These are phyloP conservation scores for Urocitellus parryii DNA, from an alignment of 2,113 vertebrate species.

Conservation along the genomic window DNA sequence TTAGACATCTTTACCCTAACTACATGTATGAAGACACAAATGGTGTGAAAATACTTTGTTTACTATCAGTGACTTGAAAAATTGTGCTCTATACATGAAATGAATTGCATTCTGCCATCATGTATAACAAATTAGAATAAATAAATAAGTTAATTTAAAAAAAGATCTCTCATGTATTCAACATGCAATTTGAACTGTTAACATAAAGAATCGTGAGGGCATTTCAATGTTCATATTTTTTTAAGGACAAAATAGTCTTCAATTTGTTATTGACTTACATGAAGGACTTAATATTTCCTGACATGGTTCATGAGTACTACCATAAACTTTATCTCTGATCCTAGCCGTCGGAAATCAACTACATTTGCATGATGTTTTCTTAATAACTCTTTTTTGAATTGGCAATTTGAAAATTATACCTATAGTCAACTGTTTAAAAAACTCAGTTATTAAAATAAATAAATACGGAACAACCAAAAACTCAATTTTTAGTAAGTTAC, in stretches of 20 bases:
- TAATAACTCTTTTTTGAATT: constrained; percentile 8
- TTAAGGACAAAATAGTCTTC: background rate
- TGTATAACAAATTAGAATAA: too few relatives aligned
- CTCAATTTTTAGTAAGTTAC: background rate
- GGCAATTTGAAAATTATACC: background rate
- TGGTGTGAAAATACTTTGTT: too few relatives aligned
- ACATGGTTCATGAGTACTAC: background rate
- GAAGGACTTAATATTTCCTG: background rate
- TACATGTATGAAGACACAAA: too few relatives aligned
- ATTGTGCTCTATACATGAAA: too few relatives aligned
- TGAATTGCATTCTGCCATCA: too few relatives aligned
- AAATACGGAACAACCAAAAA: background rate
- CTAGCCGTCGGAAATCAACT: background rate
- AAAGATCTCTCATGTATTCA: background rate
- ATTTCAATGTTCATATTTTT: background rate
- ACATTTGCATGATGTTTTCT: background rate
- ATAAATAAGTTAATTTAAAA: too few relatives aligned
- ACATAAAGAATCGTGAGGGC: background rate
- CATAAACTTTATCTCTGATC: background rate
- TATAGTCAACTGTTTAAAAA: constrained; percentile 20
- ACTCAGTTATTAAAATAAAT: constrained; percentile 14
- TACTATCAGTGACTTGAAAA: too few relatives aligned
- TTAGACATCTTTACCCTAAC: too few relatives aligned
- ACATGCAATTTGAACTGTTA: background rate
- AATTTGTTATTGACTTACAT: background rate